Base-by-base conservation (phyloP, 2,113 vertebrate genomes). In the Gavialis gangeticus region DNA sequence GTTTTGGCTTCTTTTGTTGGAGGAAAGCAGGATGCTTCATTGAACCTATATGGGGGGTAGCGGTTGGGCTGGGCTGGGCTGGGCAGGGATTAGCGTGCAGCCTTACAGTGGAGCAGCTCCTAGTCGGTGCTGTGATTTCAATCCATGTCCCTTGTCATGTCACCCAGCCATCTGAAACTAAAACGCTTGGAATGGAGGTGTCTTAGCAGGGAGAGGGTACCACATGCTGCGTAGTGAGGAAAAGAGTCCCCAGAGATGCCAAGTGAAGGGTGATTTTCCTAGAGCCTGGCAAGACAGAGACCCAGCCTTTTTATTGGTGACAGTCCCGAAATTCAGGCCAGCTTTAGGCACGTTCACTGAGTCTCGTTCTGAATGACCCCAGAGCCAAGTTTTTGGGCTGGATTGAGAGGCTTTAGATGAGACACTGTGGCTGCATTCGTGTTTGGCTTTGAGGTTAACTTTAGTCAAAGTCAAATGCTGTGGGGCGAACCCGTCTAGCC, bases 361-460 rank as follows among this genome's bases (percentile, higher is more conserved):
- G 0, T 57, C 63, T 46, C 1, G 5, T 3, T 57, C 66, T 0
- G 3, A 67, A 79, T 0, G 0, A 21, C 25, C 28, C n/a, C 6
- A 54, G 12, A 0, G 18, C 12, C 0, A 1, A 58, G 10, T 59
- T 92, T 83, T 73, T 0, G 5, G 11, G 58, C 2, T 0, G 55
- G 73, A 83, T 27, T 0, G 0, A 6, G 0, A 84, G 90, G 71
- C 62, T 28, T 58, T 69, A 77, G 67, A 30, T 79, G 84, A 87
- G 86, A 84, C 75, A 3, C n/a, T 11, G 17, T 90, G 96, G 69
- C 69, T 37, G 37, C 69, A 46, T 46, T 22, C 22, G 69, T 4
- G 22, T 73, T 24, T 27, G 94, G 95, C 71, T 96, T 96, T 95
- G 96, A 78, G 96, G 95, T 95, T 96, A 64, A 10, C 78, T 73